Base-by-base conservation (phyloP, 2,113 vertebrate species). In the Tachuris rubrigastra region DNA sequence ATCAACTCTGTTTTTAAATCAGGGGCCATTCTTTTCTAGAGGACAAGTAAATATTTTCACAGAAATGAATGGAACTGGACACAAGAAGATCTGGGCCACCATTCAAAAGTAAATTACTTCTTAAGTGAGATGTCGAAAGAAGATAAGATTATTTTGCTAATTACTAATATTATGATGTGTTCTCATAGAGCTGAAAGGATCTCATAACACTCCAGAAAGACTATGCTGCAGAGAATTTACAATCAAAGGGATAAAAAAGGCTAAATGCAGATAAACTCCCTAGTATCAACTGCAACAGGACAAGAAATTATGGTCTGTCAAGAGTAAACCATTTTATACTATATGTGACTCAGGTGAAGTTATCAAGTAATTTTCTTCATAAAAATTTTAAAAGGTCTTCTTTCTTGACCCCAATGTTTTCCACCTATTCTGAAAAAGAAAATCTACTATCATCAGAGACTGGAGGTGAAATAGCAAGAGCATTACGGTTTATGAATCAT, bases 31-130 rank as follows among this genome's bases (percentile, higher is more conserved):
- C n/a, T 82, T 87, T 69, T 87, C 66, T 52, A 83, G 59, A 94
- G 69, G 85, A 30, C 58, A 96, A 93, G 58, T 87, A 94, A 96
- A 96, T 78, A 95, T 85, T 94, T 95, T 94, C 86, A 58, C 58
- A 80, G 44, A 47, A 80, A n/a, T 96, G 68, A 95, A 90, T 92
- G 89, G 59, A 93, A 76, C 66, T 58, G 81, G 71, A 94, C 46
- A 53, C 20, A 50, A 66, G 62, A 92, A 35, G 33, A 82, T 90
- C 66, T 79, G 58, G 19, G 42, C 73, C 74, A 87, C 69, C 53
- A 71, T 53, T 87, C 58, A 50, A 89, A 91, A 60, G 27, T 71
- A 84, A 80, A 91, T 77, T 66, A 21, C 46, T 53, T 85, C 49
- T 89, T 42, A 89, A 82, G 14, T 39, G 28, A 72, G 28, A 85